Conservation (phyloP, 2,113 vertebrate species). For the Carassius carassius region DNA sequence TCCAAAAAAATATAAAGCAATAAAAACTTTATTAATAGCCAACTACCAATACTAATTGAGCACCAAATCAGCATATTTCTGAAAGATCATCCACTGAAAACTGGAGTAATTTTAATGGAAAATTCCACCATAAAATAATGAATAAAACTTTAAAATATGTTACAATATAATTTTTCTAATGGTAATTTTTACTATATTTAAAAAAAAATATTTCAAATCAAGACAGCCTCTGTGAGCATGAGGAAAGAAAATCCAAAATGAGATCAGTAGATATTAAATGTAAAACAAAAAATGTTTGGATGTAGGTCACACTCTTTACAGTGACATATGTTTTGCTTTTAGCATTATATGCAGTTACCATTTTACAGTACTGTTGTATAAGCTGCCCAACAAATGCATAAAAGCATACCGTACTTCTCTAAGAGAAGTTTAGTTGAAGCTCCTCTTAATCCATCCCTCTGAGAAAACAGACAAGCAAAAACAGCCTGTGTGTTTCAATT, state of each 20-base stretch:
- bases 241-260: background rate
- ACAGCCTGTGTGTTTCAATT: background rate
- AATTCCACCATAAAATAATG: background rate
- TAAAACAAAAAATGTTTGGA: background rate
- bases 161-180: too few species aligned
- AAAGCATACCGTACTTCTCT: background rate
- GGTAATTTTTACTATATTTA: background rate
- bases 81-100: background rate
- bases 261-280: background rate
- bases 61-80: background rate
- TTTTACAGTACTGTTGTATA: background rate
- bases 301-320: background rate
- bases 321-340: background rate
- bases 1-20: background rate
- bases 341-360: background rate
- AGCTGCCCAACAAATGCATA: background rate
- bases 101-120: too few species aligned
- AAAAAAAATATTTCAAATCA: background rate
- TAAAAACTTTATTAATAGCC: background rate
- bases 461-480: constrained; percentile 4
- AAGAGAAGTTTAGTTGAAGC: background rate
- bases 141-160: too few species aligned
- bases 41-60: background rate
- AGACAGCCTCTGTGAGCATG: background rate
- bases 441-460: background rate